Evolutionary conservation across 1,140 invertebrate species (phyloP).

Genomic region (Zaprionus inermis): DNA sequence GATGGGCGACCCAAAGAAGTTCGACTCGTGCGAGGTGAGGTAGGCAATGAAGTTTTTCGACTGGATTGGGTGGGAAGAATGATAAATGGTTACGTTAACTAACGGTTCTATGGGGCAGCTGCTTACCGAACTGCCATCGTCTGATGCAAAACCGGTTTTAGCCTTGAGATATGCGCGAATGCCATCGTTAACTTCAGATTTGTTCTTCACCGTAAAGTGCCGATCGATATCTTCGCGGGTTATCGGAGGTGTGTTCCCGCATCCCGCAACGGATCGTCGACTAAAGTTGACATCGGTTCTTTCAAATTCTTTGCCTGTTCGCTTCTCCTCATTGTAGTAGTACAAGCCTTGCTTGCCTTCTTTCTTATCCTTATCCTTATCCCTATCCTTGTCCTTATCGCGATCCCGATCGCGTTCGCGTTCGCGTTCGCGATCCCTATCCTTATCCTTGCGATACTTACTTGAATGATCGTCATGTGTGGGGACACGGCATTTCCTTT

Average conservation of each 20-base stretch:
- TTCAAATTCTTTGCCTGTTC: neutral
- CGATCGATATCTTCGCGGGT: slow-evolving; percentile 27
- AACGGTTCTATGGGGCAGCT: too few relatives aligned
- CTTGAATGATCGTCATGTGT: neutral
- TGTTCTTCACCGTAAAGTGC: slow-evolving; percentile 31
- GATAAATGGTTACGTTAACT: too few relatives aligned
- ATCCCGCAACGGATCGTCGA: neutral
- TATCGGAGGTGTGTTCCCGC: neutral
- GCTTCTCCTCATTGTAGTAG: neutral
- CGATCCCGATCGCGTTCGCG: too few relatives aligned
- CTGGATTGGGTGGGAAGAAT: neutral
- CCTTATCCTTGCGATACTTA: neutral
- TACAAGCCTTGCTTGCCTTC: neutral
- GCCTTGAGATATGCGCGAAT: slow-evolving; percentile 51
- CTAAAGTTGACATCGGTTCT: neutral
- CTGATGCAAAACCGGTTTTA: slow-evolving; percentile 14
- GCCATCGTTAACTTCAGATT: slow-evolving; percentile 48
- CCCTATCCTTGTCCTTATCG: neutral
- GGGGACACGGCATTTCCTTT: slow-evolving; percentile 7
- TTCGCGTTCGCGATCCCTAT: neutral
- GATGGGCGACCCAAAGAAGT: slow-evolving; percentile 51
- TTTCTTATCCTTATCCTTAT: neutral
- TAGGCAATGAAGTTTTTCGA: slow-evolving; percentile 37
- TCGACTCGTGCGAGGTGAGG: slow-evolving; percentile 41
- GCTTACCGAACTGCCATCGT: slow-evolving; percentile 19